Percentiles rank a stretch among this genome's conserved stretches.
phyloP scores from a whole-genome alignment of 2,797 vertebrate species.

The Monodelphis domestica region DNA sequence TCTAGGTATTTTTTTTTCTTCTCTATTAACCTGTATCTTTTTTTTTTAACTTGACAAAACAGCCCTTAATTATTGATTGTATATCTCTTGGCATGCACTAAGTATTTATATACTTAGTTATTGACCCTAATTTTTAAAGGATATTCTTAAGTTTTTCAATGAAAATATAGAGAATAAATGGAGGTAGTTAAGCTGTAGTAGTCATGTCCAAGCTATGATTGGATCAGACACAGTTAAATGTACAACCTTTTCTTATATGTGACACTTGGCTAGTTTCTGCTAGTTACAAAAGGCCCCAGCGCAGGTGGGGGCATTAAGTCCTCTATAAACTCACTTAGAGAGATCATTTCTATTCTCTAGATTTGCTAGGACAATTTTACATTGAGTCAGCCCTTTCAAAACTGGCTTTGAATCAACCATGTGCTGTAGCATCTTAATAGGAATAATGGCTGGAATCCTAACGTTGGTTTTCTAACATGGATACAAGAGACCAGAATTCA shows the following conservation, averaged over 20 bases:
- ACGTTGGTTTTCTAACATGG: neutral
- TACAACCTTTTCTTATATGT: neutral
- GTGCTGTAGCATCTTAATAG: neutral
- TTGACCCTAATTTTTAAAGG: neutral
- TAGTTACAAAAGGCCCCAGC: neutral
- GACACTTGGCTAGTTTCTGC: neutral
- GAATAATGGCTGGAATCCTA: neutral
- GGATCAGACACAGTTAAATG: neutral
- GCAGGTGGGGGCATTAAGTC: neutral
- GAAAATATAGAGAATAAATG: neutral
- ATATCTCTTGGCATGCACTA: neutral
- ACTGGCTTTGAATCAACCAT: neutral
- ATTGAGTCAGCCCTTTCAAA: neutral
- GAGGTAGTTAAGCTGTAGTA: neutral
- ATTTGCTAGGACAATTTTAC: neutral
- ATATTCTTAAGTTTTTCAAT: neutral
- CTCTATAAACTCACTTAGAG: neutral
- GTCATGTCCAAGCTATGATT: neutral
- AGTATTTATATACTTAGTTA: neutral
- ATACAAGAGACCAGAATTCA: neutral
- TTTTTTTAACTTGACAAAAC: neutral
- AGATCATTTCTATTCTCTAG: neutral
- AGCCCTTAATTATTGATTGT: neutral
- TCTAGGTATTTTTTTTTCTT: neutral
- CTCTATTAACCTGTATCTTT: neutral